These are phyloP conservation scores for Pseudobourletiella spinata DNA, from an alignment of 1,140 invertebrate genomes.

Conservation along the genomic window DNA sequence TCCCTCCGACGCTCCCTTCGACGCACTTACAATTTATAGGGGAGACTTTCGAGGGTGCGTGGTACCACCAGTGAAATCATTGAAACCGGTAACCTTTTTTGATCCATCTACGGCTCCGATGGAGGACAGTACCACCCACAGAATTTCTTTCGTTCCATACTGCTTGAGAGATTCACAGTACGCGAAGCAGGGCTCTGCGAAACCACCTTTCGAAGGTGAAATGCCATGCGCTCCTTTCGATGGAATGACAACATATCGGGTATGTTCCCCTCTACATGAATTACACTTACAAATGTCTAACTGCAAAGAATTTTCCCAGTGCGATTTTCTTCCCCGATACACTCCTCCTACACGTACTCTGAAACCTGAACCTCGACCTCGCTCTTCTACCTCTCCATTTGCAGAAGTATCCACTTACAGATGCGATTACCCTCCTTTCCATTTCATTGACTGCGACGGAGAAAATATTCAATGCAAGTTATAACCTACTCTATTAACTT, in stretches of 20 bases:
- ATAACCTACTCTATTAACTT: too few relatives aligned
- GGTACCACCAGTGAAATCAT: slow-evolving; percentile 5
- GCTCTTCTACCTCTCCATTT: neutral
- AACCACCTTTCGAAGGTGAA: slow-evolving; percentile 9
- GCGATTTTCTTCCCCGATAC: neutral
- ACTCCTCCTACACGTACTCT: neutral
- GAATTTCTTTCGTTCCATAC: slow-evolving; percentile 17
- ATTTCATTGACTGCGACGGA: neutral
- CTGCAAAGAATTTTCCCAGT: neutral
- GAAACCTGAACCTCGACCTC: neutral
- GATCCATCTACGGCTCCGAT: slow-evolving; percentile 10
- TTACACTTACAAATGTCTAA: neutral
- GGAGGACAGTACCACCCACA: slow-evolving; percentile 25
- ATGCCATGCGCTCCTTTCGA: slow-evolving; percentile 19
- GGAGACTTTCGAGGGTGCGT: slow-evolving; percentile 19
- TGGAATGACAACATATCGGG: slow-evolving; percentile 26
- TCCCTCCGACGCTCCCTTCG: slow-evolving; percentile 17
- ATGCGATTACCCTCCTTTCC: neutral
- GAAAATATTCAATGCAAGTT: neutral
- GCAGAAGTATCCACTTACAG: neutral
- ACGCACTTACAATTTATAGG: slow-evolving; percentile 24
- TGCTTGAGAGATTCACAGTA: slow-evolving; percentile 13
- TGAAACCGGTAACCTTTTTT: slow-evolving; percentile 23
- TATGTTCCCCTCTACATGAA: neutral
- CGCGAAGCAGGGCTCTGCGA: slow-evolving; percentile 13